Evolutionary conservation across 2,113 vertebrate species (phyloP).

Genomic region (Paramisgurnus dabryanus): DNA sequence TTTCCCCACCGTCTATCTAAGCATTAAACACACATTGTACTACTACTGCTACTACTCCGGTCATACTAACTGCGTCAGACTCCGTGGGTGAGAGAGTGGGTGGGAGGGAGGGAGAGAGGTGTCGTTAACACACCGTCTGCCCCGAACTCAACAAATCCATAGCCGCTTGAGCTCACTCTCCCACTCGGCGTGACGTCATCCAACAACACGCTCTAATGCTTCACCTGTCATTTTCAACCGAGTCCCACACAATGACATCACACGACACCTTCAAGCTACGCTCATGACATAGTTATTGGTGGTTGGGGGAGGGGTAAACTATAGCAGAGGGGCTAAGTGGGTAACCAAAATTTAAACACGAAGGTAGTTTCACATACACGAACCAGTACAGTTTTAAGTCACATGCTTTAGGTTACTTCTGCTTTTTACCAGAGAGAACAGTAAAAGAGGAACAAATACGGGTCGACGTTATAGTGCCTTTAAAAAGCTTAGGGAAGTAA

Average conservation of each 20-base stretch:
- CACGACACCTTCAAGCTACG: conserved; percentile 49
- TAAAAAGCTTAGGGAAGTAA: conserved; percentile 22
- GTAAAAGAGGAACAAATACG: conserved; percentile 39
- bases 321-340: not conserved
- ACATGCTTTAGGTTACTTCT: conserved; percentile 51
- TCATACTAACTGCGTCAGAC: conserved; percentile 44
- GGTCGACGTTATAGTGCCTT: conserved; percentile 1
- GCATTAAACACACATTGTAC: not conserved
- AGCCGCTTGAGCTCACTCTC: conserved; percentile 21
- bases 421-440: conserved; percentile 42
- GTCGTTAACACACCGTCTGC: conserved; percentile 23
- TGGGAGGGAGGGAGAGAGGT: not conserved
- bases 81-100: conserved; percentile 2
- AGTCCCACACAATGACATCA: conserved; percentile 59
- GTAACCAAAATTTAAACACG: conserved; percentile 23
- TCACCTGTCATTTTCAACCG: conserved; percentile 1
- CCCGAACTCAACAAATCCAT: conserved; percentile 31
- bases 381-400: conserved; percentile 30
- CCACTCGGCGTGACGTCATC: conserved; percentile 36
- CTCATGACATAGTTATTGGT: not conserved
- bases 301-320: not conserved
- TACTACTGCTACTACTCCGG: conserved; percentile 20
- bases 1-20: not conserved
- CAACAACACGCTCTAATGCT: not conserved
- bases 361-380: conserved; percentile 11